Base-by-base conservation (phyloP, 1,140 invertebrate genomes). In the Drosophila jambulina region DNA sequence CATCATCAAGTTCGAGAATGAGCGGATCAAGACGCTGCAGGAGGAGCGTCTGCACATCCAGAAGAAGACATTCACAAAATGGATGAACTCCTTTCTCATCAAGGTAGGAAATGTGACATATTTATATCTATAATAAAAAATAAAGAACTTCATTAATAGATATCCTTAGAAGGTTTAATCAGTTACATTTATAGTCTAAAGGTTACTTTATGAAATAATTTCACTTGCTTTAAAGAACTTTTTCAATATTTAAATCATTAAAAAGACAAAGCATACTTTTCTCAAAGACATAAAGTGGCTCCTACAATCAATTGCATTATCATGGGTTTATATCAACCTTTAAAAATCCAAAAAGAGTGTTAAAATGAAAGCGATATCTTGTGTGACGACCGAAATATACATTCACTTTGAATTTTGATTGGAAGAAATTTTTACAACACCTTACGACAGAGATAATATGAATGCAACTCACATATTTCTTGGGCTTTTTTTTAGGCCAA, bases 31-130 rank as follows among this genome's bases (percentile, higher is more conserved):
- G 94, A 97, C 97, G 90, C 95, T 99, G 88, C 98, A 99, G 92
- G 98, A 99, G 93, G 99, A 99, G 94, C 95, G 99, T 74, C 94
- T 99, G 61, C 96, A 99, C 93, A 99, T 99, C 82, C 99, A 99
- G 94, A 99, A 99, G 95, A 99, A 99, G 93, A 99, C 99, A 9
- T 99, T 99, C 94, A 99, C 99, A 87, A 99, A 99, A 98, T 99
- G 99, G 99, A 98, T 99, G 95, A 99, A 99, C 94, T 99, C 98
- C 3, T 99, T 99, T 94, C 94, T 99, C 74, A 96, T 97, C 92
- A 99, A 98, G 96, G 98, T 98, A 93, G 93, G 85, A 59, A n/a
- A 13, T 5, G 23, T 17, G 46, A 27, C 5, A 10, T 27, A 27
- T 10, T 4, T n/a, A n/a, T 48, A 19, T 53, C 7, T 32, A 21